Evolutionary conservation across 2,888 invertebrate species (phyloP).

Genomic region (Empis livida): DNA sequence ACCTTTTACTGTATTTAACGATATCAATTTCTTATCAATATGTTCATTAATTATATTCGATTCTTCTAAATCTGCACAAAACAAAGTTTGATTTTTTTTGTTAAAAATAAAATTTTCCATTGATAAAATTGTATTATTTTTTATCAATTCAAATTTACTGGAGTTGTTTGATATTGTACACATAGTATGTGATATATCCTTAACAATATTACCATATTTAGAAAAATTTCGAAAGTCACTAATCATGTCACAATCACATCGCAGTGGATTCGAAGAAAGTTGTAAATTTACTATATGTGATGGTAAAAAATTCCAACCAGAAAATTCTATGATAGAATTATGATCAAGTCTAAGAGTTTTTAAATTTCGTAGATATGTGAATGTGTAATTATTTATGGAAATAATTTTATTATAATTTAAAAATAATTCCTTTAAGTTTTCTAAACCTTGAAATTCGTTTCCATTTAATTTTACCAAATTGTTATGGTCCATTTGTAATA

Average conservation of each 20-base stretch:
- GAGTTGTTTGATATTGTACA: slow-evolving; percentile 42
- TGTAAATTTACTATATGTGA: slow-evolving; percentile 53
- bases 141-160: slow-evolving; percentile 9
- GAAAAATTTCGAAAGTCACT: slow-evolving; percentile 70
- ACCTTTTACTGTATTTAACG: slow-evolving; percentile 48
- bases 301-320: slow-evolving; percentile 61
- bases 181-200: slow-evolving; percentile 60
- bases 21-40: neutral
- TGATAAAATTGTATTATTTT: too few species aligned
- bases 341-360: slow-evolving; percentile 80
- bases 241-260: slow-evolving; percentile 75
- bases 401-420: slow-evolving; percentile 74
- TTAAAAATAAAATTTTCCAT: too few species aligned
- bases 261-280: slow-evolving; percentile 71
- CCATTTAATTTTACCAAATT: slow-evolving; percentile 65
- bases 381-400: slow-evolving; percentile 74
- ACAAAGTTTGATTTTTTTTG: too few species aligned
- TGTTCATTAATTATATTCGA: too few species aligned
- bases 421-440: slow-evolving; percentile 72
- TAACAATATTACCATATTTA: slow-evolving; percentile 56
- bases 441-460: slow-evolving; percentile 69
- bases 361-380: slow-evolving; percentile 63
- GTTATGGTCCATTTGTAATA: slow-evolving; percentile 80
- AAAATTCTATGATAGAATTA: slow-evolving; percentile 67
- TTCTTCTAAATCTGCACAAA: too few species aligned